Evolutionary conservation across 2,888 invertebrate genomes (phyloP), one percentile per base, ranked within the genome.

Genomic region (Eulithis prunata): DNA sequence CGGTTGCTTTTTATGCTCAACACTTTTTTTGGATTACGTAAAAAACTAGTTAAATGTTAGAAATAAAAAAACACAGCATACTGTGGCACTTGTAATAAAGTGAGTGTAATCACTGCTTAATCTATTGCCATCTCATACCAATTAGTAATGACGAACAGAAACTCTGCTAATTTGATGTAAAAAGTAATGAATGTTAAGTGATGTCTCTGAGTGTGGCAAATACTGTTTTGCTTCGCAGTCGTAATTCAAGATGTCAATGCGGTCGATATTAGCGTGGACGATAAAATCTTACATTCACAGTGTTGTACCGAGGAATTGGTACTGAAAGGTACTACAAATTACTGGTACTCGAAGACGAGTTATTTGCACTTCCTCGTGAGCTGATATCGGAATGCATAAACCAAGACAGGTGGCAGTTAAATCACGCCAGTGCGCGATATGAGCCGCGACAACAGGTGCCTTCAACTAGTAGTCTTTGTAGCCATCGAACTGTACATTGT

Each of bases 371-470:
- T 84, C 85, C 84, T 81, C 77, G 81, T 80, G 78, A 79, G 82
- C 78, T 78, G 80, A 84, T 88, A 87, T 88, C 88, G 75, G 70
- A 71, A 77, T 74, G 79, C 82, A 87, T 89, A 89, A 89, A 89
- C 84, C 80, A 87, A 80, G 78, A 81, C 84, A 87, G 86, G 85
- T 86, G 86, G 84, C 78, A 79, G 83, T 79, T 89, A 87, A 87
- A 86, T 88, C 87, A 88, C 82, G 78, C 78, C 76, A 73, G 75
- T 69, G 77, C 77, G 81, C 84, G 85, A 85, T 87, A 86, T 85
- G 86, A 85, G 79, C 80, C 79, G 83, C 81, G 84, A 86, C 85
- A 84, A 82, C 81, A 79, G 79, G 80, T 80, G 80, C 78, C 78
- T 83, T 80, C 79, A 78, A 78, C 78, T 76, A 72, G 73, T 76